Evolutionary conservation across 2,888 invertebrate species (phyloP), one percentile per base, ranked within the genome.

Genomic region (Aleiodes testaceus): DNA sequence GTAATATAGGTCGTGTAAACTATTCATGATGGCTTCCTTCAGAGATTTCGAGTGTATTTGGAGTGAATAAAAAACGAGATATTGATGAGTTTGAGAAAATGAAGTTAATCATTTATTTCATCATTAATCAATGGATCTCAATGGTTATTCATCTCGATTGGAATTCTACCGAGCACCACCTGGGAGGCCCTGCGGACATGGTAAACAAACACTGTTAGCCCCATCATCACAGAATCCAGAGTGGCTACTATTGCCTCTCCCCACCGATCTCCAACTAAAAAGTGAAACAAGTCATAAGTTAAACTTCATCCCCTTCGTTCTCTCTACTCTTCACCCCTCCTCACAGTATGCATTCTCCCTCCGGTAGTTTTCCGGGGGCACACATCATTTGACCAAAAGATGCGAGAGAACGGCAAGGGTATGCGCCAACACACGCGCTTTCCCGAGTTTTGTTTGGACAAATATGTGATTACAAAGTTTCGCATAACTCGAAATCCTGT

Each of bases 71-170:
- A 36, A 11, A 36, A 6, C 7, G 36, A 11, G 36, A 36, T 11
- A 36, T 36, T 36, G 36, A 59, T 47, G n/a, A 16, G 11, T 16
- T 14, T 36, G 59, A 59, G 16, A 7, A 26, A 42, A 4, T 16
- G 6, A 16, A 59, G 16, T 42, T 26, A 16, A 1, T 42, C 9
- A 59, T 59, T 42, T 3, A 12, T 36, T 59, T 42, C 18, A 9
- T 16, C 59, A 18, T 82, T 83, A 83, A 82, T 82, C 80, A 83
- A 83, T 26, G 79, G 79, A 82, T 81, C 80, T 79, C 81, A 81
- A 79, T 79, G 76, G 77, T 74, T 80, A 78, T 77, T 78, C 79
- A 76, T 65, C 79, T 76, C 73, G 70, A 72, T 74, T 59, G 72
- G 75, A 77, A 80, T 80, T 82, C 81, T 79, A 83, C 81, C 79